Evolutionary conservation across 2,888 invertebrate genomes (phyloP), one percentile per base, ranked within the genome.

Genomic region (Eupithecia vulgata): DNA sequence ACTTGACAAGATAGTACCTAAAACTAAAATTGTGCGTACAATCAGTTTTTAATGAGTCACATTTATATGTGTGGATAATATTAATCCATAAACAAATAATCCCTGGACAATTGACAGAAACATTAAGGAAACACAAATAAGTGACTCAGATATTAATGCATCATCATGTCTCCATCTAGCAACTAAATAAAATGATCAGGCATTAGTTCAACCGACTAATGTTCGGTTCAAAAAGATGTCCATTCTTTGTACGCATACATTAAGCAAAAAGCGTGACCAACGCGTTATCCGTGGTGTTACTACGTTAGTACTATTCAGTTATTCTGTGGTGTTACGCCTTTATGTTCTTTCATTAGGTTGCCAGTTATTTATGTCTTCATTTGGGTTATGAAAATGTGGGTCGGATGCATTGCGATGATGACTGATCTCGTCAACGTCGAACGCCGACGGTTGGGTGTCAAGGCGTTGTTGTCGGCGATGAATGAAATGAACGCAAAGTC

Each of bases 361-460:
- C 82, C 87, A 82, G 88, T 91, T 88, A 90, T 93, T 92, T 86
- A 93, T 92, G 94, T 93, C 93, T 94, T 93, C 86, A 94, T 94
- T 93, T 91, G 81, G 82, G 82, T 86, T 87, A 87, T 87, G 86
- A 84, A 85, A 87, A 86, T 88, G 83, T 86, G 79, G 82, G 81
- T 88, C 90, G 91, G 92, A 91, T 87, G 84, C 78, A 76, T 72
- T 69, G 82, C 81, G 81, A 77, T 90, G 86, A 90, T 90, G 91
- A 90, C 85, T 87, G 73, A 52, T 15, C 37, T 64, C 37, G 64
- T 64, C 64, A 37, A 35, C 64, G 21, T 34, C 12, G n/a, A 37
- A 65, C 15, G 65, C 48, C 45, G 69, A 64, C 37, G 3, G 64
- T 65, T 35, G n/a, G 12, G 64, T n/a, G 21, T 52, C 48, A 21